Evolutionary conservation across 2,888 invertebrate genomes (phyloP), one percentile per base, ranked within the genome.

Genomic region (Stenchaetothrips biformis): DNA sequence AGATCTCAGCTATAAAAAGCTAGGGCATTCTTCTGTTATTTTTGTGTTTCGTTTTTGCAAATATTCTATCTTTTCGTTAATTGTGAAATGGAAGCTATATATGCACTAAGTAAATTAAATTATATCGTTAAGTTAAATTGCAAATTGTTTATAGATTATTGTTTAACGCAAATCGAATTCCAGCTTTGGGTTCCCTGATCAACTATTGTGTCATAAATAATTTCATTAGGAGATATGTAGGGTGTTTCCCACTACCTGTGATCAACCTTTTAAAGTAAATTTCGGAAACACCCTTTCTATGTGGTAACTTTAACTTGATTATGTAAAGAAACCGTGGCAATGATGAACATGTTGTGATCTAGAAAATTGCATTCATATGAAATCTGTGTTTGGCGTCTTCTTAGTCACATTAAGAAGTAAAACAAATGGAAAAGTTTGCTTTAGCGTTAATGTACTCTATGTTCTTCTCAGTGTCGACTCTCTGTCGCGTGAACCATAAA

Each of bases 41-140:
- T 74, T 74, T 74, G 25, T 74, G 67, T 74, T 74, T 74, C 67
- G 67, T 74, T 74, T 74, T 74, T 74, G 67, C 67, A 74, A 74
- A 74, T 74, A 74, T 74, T 74, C 67, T 74, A 74, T 74, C 25
- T 21, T 74, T 74, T 74, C 67, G 67, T 74, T 74, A 21, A 21
- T 59, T 25, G 7, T 25, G 67, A 74, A 74, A 11, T 25, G 21
- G 25, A 74, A 74, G 67, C 21, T 74, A 21, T 74, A 21, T 25
- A 25, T 25, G 25, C 67, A 74, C 67, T 74, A 74, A 74, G 67
- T 74, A 74, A 74, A 74, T 74, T 74, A 25, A 74, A 74, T 74
- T 25, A 21, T 74, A 74, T 25, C 25, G 25, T 21, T 74, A 21
- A 74, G 67, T 74, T 74, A 25, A 74, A 74, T 25, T 9, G 21